Base-by-base conservation (phyloP, 2,113 vertebrate genomes). In the Centropristis striata region DNA sequence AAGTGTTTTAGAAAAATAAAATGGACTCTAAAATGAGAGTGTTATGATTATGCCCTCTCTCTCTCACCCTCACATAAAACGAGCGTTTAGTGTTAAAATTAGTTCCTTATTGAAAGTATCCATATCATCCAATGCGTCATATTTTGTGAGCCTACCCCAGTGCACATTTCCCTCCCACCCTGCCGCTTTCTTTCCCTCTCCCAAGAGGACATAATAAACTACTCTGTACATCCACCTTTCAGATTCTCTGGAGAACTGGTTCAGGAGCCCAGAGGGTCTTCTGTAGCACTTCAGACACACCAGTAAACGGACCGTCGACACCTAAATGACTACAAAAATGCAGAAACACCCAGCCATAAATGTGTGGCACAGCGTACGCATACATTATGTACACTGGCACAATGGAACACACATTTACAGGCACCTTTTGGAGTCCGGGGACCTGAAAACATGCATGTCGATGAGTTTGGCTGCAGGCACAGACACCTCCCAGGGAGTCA, bases 401-500 rank as follows among this genome's bases (percentile, higher is more conserved):
- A 49, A 15, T 21, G 4, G 5, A 27, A 61, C 11, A 16, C 20
- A 49, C 37, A 37, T 5, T 39, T 51, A 71, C 55, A 69, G 20
- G 9, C 53, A 63, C 76, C 75, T 83, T 64, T 60, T 27, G 44
- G 18, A 59, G 83, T 75, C 67, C 27, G 36, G 75, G 79, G 78
- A 83, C 83, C 20, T 77, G 23, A 60, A 68, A 79, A 87, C 85
- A 69, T 82, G 80, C 71, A 88, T 86, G 82, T 73, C 12, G 60
- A 89, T 89, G 83, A 76, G 67, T 77, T 82, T 78, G 39, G 86
- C 88, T 86, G 70, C 58, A 60, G 80, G 90, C 76, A 4, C 54
- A 78, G 21, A 83, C 80, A 65, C 71, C 74, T 88, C 80, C 76
- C 78, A 76, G 58, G 57, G 85, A 86, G 68, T 54, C 70, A 36